A percentile compares a stretch with the other conserved stretches of the same genome.
Evolutionary conservation across 2,113 vertebrate genomes (phyloP).

Genomic region (Tonatia bakeri): DNA sequence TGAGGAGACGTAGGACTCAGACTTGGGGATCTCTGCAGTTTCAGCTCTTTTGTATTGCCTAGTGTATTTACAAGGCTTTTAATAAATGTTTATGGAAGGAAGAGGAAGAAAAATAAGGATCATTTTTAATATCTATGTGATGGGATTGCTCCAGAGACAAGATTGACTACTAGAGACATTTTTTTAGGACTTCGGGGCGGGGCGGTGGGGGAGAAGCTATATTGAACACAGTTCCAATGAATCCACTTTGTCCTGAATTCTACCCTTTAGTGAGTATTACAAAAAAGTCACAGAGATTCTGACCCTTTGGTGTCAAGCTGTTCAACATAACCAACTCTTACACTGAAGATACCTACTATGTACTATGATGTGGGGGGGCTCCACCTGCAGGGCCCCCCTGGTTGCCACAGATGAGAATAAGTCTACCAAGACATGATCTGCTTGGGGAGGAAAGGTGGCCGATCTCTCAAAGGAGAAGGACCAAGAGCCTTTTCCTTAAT

Average conservation of each 20-base stretch:
- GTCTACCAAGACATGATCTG: too few relatives aligned
- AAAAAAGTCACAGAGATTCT: neutral
- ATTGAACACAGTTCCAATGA: neutral
- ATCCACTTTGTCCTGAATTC: neutral
- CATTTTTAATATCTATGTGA: neutral
- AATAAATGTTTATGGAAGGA: neutral
- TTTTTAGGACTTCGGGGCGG: neutral
- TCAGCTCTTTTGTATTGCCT: neutral
- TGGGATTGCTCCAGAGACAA: neutral
- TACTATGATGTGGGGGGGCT: too few relatives aligned
- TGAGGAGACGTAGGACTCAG: neutral
- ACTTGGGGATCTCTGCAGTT: neutral
- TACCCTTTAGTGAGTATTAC: neutral
- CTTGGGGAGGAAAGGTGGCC: too few relatives aligned
- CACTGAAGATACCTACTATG: neutral
- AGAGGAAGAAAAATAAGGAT: neutral
- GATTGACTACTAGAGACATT: neutral
- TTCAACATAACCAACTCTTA: neutral
- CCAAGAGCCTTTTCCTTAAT: too few relatives aligned
- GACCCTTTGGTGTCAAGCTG: neutral
- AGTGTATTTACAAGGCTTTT: neutral
- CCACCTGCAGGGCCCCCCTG: too few relatives aligned
- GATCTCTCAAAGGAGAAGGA: too few relatives aligned
- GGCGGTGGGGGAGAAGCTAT: neutral
- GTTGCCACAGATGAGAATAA: too few relatives aligned